Evolutionary conservation across 2,113 vertebrate species (phyloP).

Genomic region (Polypterus bichir): DNA sequence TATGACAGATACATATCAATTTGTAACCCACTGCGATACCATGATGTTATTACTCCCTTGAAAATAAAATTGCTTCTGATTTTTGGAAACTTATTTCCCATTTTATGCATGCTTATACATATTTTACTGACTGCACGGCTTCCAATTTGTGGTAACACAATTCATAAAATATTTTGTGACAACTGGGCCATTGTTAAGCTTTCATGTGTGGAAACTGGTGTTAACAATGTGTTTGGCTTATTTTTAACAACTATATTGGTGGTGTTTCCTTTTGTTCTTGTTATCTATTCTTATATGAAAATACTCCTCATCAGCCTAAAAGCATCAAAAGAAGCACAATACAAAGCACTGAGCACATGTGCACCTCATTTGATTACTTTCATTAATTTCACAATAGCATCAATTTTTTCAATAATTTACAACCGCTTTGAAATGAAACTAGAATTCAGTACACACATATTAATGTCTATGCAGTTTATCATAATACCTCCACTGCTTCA

Average conservation of each 20-base stretch:
- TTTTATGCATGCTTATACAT: constrained; percentile 18
- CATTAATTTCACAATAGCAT: constrained; percentile 28
- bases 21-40: constrained; percentile 39
- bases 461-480: constrained; percentile 27
- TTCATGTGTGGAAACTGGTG: constrained; percentile 23
- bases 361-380: constrained; percentile 31
- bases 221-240: constrained; percentile 25
- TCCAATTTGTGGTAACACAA: constrained; percentile 22
- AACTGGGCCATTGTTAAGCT: constrained; percentile 33
- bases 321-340: constrained; percentile 22
- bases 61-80: constrained; percentile 24
- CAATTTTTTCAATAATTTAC: constrained; percentile 32
- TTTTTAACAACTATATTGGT: constrained; percentile 14
- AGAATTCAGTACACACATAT: constrained; percentile 20
- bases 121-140: constrained; percentile 24
- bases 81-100: constrained; percentile 20
- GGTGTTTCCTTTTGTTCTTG: constrained; percentile 24
- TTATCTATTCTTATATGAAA: constrained; percentile 28
- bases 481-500: constrained; percentile 30
- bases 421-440: constrained; percentile 21
- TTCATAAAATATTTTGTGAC: constrained; percentile 36
- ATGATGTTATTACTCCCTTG: constrained; percentile 22
- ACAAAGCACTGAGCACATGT: constrained; percentile 31
- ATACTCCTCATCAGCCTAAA: constrained; percentile 29
- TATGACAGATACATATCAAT: constrained; percentile 44